Evolutionary conservation across 2,113 vertebrate genomes (phyloP), one percentile per base, ranked within the genome.

Genomic region (Mastomys natalensis): DNA sequence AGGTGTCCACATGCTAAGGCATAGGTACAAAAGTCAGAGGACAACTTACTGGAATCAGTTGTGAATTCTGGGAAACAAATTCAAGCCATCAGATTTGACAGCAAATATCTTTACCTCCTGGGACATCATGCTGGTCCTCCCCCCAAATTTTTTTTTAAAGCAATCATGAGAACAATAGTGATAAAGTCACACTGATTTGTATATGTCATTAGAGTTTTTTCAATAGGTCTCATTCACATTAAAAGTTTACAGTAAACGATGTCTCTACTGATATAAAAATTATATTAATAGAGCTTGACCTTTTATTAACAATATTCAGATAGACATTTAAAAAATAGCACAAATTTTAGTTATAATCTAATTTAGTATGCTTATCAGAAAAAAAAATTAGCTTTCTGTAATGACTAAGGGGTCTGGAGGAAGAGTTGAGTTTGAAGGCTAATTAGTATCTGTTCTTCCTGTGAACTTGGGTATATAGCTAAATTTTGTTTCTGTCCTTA

Each of bases 241-340:
- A 68, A 34, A 68, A 68, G 66, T 68, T 68, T 34, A 68, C 12
- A 68, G 66, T 34, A 34, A 68, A 68, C 16, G 66, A 68, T 5
- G 13, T 34, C 12, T 68, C 29, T 68, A 68, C 66, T 89, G 72
- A 95, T 92, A 87, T 87, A 93, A 62, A 13, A 76, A 73, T 72
- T 66, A 10, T 11, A 43, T 70, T 90, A 76, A 19, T 58, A 88
- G 92, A 15, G 87, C 77, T 15, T 66, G 26, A 55, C 51, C 19
- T 43, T 95, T 66, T 34, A 60, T 91, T 90, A 97, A 7, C 77
- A 92, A 29, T 51, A 82, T 58, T 76, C 7, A 66, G n/a, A 68
- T 10, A 66, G 72, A 77, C 34, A 31, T 64, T 78, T 94, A 93
- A 96, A 70, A 40, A 91, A 40, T 77, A 12, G 78, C 66, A 40